Evolutionary conservation across 30 jellyfish, hydroid and myxozoan genomes (phyloP), one percentile per base, ranked within the genome.

Genomic region (Cassiopea andromeda): DNA sequence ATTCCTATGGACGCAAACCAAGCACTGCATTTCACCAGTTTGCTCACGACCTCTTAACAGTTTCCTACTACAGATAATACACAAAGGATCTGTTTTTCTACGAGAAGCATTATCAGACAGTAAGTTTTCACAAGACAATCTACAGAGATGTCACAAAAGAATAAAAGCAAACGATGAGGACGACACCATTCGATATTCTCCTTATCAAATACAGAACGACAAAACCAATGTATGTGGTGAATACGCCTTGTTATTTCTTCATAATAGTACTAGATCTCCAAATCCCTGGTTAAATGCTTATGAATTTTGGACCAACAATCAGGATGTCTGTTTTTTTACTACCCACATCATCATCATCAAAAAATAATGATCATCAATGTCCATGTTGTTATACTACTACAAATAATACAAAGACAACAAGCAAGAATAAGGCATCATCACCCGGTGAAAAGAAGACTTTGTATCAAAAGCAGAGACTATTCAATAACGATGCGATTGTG

Each of bases 281-380:
- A 27, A 7, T 16, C 79, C 79, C 38, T 8, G 43, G 43, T 1
- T 12, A 27, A 1, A 19, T 70, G 79, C 57, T 1, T 70, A 70
- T 1, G 14, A 19, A 19, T 80, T 1, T 47, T 66, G 70, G 50
- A 58, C 73, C 91, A 10, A 85, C 69, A 45, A 85, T n/a, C n/a
- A n/a, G n/a, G n/a, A n/a, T n/a, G n/a, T n/a, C n/a, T n/a, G n/a
- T n/a, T n/a, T n/a, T n/a, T n/a, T n/a, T n/a, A n/a, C n/a, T n/a
- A n/a, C n/a, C n/a, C n/a, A n/a, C n/a, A n/a, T n/a, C n/a, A n/a
- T n/a, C n/a, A n/a, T n/a, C n/a, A n/a, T n/a, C n/a, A n/a, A n/a
- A n/a, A n/a, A n/a, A n/a, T n/a, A n/a, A n/a, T n/a, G n/a, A n/a
- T n/a, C n/a, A n/a, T n/a, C n/a, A n/a, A n/a, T n/a, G n/a, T n/a